Evolutionary conservation across 1,140 invertebrate species (phyloP).

Genomic region (Eufriesea mexicana): DNA sequence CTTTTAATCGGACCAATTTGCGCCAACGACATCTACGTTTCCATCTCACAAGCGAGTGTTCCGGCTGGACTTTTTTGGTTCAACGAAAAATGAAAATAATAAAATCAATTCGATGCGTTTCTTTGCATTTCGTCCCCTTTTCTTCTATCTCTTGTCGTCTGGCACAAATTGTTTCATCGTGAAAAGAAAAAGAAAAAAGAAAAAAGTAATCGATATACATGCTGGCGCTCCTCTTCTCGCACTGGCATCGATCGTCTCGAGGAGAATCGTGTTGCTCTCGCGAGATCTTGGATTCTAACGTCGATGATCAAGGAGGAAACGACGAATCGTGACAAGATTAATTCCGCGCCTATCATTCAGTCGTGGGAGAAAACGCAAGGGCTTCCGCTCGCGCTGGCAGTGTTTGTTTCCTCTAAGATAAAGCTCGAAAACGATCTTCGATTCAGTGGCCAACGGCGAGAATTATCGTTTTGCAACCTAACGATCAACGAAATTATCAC

Average conservation of each 20-base stretch:
- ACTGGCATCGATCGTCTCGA: conserved; percentile 34
- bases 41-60: no score
- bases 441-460: background rate
- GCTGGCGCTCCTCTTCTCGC: conserved; percentile 6
- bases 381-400: conserved; percentile 55
- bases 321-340: background rate
- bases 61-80: no score
- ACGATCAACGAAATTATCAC: background rate
- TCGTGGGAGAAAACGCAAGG: conserved; percentile 35
- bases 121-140: no score
- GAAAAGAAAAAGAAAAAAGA: background rate
- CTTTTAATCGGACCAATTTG: background rate
- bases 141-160: background rate
- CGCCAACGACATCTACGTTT: conserved; percentile 1
- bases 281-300: background rate
- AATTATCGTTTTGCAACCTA: background rate
- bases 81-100: no score
- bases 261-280: background rate
- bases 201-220: background rate
- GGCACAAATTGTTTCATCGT: conserved; percentile 25
- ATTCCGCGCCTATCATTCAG: conserved; percentile 26
- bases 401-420: conserved; percentile 42
- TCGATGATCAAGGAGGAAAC: conserved; percentile 30
- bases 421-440: conserved; percentile 10
- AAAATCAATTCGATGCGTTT: no score